Evolutionary conservation across 2,113 vertebrate genomes (phyloP).

Genomic region (Eclectus roratus): DNA sequence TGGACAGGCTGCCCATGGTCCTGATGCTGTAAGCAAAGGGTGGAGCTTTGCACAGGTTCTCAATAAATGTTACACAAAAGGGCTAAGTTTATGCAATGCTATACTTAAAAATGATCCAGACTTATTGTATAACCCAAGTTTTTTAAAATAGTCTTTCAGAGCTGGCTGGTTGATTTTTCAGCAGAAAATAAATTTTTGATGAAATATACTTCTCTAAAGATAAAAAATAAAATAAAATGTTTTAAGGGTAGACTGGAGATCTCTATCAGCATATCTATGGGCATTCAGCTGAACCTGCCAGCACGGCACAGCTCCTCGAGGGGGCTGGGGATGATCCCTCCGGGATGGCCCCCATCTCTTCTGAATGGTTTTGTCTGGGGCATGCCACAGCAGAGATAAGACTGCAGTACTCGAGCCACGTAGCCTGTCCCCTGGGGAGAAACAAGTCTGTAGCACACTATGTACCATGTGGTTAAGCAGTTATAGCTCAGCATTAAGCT

Average conservation of each 20-base stretch:
- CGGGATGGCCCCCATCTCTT: rapidly evolving
- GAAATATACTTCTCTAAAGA: background rate
- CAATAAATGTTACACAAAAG: background rate
- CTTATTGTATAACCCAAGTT: background rate
- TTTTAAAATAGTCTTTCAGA: background rate
- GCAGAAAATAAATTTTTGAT: background rate
- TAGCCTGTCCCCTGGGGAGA: background rate
- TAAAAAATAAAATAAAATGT: background rate
- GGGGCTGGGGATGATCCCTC: rapidly evolving
- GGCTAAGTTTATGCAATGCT: background rate
- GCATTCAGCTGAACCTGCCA: background rate
- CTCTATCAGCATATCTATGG: background rate
- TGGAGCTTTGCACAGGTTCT: background rate
- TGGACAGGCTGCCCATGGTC: background rate
- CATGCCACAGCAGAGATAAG: rapidly evolving
- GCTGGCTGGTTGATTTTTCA: background rate
- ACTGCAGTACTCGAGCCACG: rapidly evolving
- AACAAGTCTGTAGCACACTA: background rate
- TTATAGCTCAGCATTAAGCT: background rate
- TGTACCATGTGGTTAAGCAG: rapidly evolving
- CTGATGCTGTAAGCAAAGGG: background rate
- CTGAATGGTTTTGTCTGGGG: background rate
- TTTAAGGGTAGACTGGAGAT: background rate
- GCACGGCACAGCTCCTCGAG: background rate
- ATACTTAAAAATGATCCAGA: background rate